These are phyloP conservation scores for Catamblyrhynchus diadema DNA, from an alignment of 2,797 vertebrate species.

Conservation along the genomic window DNA sequence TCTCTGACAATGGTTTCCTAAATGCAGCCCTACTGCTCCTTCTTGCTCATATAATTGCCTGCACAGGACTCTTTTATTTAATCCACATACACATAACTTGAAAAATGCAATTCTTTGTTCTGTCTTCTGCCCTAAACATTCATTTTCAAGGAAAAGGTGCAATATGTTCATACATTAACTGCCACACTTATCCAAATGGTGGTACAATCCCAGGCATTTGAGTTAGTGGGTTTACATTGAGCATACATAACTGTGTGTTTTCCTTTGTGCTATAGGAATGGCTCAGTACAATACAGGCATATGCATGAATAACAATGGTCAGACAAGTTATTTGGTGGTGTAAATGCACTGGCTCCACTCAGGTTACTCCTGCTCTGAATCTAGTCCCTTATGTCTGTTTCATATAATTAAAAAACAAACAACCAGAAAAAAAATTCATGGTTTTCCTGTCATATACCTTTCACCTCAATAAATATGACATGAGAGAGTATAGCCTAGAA, in stretches of 20 bases:
- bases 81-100: background rate
- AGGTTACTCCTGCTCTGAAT: background rate
- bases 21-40: background rate
- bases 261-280: background rate
- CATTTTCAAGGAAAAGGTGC: background rate
- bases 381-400: background rate
- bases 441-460: background rate
- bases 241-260: background rate
- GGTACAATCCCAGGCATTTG: background rate
- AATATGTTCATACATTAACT: background rate
- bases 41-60: background rate
- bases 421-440: background rate
- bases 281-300: background rate
- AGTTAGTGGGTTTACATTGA: background rate
- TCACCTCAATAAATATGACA: constrained; percentile 10
- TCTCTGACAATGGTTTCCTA: background rate
- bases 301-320: background rate
- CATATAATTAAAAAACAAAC: background rate
- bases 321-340: background rate
- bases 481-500: background rate
- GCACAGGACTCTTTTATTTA: background rate
- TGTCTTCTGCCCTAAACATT: background rate
- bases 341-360: background rate
- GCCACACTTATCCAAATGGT: background rate
- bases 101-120: background rate